Base-by-base conservation (phyloP, 2,113 vertebrate genomes). In the Piaya cayana region DNA sequence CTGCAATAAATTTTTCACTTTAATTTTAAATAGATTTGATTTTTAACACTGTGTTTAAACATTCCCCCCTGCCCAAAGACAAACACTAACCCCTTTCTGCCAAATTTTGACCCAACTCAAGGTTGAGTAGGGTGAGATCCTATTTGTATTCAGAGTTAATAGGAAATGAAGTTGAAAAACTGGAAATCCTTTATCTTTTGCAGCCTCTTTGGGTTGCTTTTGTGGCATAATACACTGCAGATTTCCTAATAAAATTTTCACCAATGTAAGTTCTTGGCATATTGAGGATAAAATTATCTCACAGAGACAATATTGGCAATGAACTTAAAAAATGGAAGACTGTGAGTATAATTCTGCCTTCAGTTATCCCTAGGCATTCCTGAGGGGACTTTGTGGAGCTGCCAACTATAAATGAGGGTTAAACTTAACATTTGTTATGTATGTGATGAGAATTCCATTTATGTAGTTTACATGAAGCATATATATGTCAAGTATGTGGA, bases 261-360 rank as follows among this genome's bases (percentile, higher is more conserved):
- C 93, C 64, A 70, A 15, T 65, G 15, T 77, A 86, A 68, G 30
- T 90, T 92, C 82, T 88, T 68, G 71, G 56, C 42, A 86, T 74
- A 56, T 11, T 43, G 72, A 94, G 52, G 62, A 81, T 92, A 90
- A 94, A 95, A 91, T 93, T 94, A 94, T 32, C 82, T 95, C 65
- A 81, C 64, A 93, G 80, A 88, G 60, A 95, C 52, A 90, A 94
- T 90, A 92, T 68, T 88, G 88, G 60, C 49, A 83, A 88, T 86
- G 34, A 92, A 93, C 71, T 86, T 43, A 80, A 93, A 95, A 59
- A 93, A 92, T 7, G 18, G 92, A 89, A 85, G 65, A 60, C 70
- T 91, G 30, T 2, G 5, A 93, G 53, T 90, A 88, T 78, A 94
- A 97, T 90, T 92, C 58, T 95, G 58, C 71, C 78, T 90, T 96